Evolutionary conservation across 2,888 invertebrate genomes (phyloP), one percentile per base, ranked within the genome.

Genomic region (Acronicta alni): DNA sequence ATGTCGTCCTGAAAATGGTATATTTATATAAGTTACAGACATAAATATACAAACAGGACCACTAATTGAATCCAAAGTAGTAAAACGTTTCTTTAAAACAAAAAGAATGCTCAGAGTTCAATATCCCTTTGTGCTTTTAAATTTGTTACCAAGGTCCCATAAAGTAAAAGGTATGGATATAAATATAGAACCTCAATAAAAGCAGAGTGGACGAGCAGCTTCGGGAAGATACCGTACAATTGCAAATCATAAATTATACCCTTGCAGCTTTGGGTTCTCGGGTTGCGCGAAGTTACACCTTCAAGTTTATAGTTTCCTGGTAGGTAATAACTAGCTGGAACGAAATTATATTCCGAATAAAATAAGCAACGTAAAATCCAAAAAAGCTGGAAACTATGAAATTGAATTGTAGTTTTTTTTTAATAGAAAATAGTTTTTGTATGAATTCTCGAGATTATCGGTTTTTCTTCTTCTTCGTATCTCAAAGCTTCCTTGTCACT

Each of bases 261-360:
- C 44, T 61, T 63, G 52, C 43, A 51, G 43, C 49, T 46, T 23
- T 14, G 26, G 43, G 32, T 38, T 62, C 51, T 42, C 46, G 42
- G 16, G 43, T 26, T 48, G 49, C 53, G 30, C 15, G 43, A 57
- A 59, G 65, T 65, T 65, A 56, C 45, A 57, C 39, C 57, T 58
- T 23, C n/a, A 46, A 57, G 42, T 72, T 75, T 72, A 66, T 68
- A 23, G 62, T 54, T 74, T 75, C 75, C 72, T 71, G 45, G 60
- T 75, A 63, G 37, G 38, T 56, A 54, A n/a, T 43, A 55, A 54
- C 35, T 41, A 51, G 30, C 23, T 42, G 38, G 17, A 12, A 30
- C 23, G 42, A 52, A 67, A 30, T 32, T 32, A 20, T 3, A 30
- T 12, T 10, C 12, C 7, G 23, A 23, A 23, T 23, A 23, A 23